Evolutionary conservation across 2,113 vertebrate genomes (phyloP), one percentile per base, ranked within the genome.

Genomic region (Chaetops frenatus): DNA sequence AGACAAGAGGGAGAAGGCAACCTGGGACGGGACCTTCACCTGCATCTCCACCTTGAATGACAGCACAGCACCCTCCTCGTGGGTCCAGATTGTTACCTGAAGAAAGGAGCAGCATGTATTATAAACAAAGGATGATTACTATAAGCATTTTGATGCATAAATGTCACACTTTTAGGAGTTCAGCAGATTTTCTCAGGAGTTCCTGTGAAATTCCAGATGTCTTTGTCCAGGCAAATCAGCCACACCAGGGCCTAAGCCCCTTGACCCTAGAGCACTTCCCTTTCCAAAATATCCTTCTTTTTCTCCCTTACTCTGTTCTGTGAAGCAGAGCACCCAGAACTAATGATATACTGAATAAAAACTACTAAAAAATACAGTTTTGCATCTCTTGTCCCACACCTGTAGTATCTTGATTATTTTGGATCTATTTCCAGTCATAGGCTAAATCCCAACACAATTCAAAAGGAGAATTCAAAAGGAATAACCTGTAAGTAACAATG

Each of bases 21-120:
- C 13, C 9, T 76, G 66, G 28, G 98, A 96, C 1, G 97, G 86
- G 44, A 97, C 91, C 35, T 83, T 77, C 81, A 98, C 97, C 16
- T 95, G 90, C 97, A 98, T 98, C 96, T 98, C 97, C 86, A 98
- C 96, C 94, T 97, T 97, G 71, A 98, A 19, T 29, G 94, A 97
- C 86, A 98, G 64, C 47, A 76, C 28, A 60, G 96, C 95, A 25
- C 81, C 87, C 33, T 98, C 97, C 90, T 98, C 98, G 18, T 95
- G 92, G 62, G 96, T 98, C 66, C 96, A 97, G 86, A 98, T 96
- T 92, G 95, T 97, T 61, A 98, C 93, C 98, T 98, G 94, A 77
- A 89, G 81, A 62, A 70, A 84, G 72, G 20, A 58, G 24, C 84
- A 44, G 22, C 36, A 29, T 1, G 20, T 72, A 20, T 56, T 88